Evolutionary conservation across 2,888 invertebrate species (phyloP).

Genomic region (Mystacides longicornis): DNA sequence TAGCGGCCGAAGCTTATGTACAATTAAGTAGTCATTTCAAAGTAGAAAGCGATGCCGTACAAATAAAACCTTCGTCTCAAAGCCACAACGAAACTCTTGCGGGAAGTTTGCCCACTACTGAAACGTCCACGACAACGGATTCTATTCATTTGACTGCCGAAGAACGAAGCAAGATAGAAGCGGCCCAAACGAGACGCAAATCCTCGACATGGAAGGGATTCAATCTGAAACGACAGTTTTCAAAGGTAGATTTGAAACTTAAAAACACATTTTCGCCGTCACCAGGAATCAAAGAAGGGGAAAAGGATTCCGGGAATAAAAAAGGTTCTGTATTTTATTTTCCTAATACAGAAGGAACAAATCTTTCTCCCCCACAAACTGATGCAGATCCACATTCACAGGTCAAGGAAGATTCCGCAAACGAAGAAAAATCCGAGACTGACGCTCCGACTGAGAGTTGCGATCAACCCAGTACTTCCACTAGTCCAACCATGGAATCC

Average conservation of each 20-base stretch:
- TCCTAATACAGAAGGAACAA: constrained; percentile 33
- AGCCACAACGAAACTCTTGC: constrained; percentile 24
- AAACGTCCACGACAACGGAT: constrained; percentile 29
- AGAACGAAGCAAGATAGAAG: constrained; percentile 37
- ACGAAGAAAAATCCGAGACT: constrained; percentile 4
- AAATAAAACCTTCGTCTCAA: constrained; percentile 27
- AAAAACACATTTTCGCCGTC: constrained; percentile 55
- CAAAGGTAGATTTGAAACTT: constrained; percentile 68
- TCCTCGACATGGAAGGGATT: constrained; percentile 70
- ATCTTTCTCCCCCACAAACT: constrained; percentile 32
- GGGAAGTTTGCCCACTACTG: constrained; percentile 29
- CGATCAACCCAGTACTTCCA: background rate
- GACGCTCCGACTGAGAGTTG: constrained; percentile 8
- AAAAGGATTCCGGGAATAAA: constrained; percentile 33
- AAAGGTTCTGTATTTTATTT: constrained; percentile 41
- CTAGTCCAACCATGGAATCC: background rate
- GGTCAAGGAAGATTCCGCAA: constrained; percentile 28
- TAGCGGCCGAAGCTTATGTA: constrained; percentile 24
- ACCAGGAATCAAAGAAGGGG: constrained; percentile 39
- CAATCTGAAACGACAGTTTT: constrained; percentile 74
- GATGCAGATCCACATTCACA: constrained; percentile 29
- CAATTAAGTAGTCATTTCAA: constrained; percentile 25
- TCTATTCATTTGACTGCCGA: constrained; percentile 33
- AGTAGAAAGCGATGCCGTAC: constrained; percentile 24
- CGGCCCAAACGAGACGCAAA: constrained; percentile 48